phyloP scores from a whole-genome alignment of 1,140 invertebrate genomes.

The Teleogryllus occipitalis region DNA sequence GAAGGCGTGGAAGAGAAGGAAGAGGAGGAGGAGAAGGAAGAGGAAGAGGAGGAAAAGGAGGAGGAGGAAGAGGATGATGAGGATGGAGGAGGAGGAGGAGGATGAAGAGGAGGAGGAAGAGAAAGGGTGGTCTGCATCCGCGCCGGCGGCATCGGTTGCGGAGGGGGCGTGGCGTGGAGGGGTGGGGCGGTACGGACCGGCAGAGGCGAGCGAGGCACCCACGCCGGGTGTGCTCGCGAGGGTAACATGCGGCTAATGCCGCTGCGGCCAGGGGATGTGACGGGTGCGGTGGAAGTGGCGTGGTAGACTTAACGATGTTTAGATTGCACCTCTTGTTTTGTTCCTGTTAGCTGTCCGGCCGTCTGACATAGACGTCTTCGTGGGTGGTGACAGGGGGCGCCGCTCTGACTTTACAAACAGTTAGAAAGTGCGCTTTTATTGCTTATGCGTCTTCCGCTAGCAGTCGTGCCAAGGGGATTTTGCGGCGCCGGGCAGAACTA shows the following conservation, averaged over 20 bases:
- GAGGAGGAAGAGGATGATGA: too few relatives aligned
- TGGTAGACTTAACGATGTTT: neutral
- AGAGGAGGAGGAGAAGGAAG: too few relatives aligned
- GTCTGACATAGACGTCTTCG: constrained; percentile 3
- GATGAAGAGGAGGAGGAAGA: too few relatives aligned
- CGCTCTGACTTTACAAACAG: neutral
- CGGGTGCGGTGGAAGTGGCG: neutral
- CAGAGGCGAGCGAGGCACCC: neutral
- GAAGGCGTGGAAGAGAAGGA: too few relatives aligned
- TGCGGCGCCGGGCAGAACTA: neutral
- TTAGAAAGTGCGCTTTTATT: neutral
- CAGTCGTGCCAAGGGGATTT: neutral
- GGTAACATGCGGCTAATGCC: neutral
- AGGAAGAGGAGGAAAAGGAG: too few relatives aligned
- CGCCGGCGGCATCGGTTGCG: neutral
- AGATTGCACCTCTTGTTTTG: constrained; percentile 4
- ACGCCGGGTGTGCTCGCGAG: too few relatives aligned
- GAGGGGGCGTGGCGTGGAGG: too few relatives aligned
- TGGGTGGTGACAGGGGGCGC: neutral
- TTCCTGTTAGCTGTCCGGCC: neutral
- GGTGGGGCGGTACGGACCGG: neutral
- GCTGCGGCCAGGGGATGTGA: neutral
- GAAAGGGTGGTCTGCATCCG: neutral
- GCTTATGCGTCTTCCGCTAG: neutral
- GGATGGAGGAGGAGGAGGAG: neutral